Evolutionary conservation across 2,888 invertebrate species (phyloP), one percentile per base, ranked within the genome.

Genomic region (Epinotia nisella): DNA sequence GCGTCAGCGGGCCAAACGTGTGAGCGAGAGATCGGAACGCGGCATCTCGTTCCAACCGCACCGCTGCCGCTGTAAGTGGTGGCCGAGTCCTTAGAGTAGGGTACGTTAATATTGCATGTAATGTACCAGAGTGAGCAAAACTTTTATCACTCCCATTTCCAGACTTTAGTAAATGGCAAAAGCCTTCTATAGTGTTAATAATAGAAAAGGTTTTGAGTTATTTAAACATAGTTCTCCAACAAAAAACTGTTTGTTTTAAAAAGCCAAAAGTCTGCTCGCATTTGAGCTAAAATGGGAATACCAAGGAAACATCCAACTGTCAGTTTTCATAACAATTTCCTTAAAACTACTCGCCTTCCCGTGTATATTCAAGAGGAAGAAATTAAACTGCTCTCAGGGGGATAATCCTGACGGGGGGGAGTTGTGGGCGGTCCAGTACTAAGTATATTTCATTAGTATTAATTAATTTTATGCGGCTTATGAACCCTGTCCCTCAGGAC

Each of bases 381-480:
- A 84, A 85, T 87, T 84, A 85, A 84, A 85, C 80, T 77, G 79
- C 79, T 76, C 81, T 79, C 76, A 56, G 59, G 75, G 75, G 79
- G 82, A 81, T 86, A 78, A 85, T 83, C 82, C 79, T 59, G 62
- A 70, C 70, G 70, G 76, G 60, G 35, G 68, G 64, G 71, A 70
- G 67, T 66, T 64, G 68, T 62, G 53, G 45, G 55, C 60, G 61
- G 74, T 74, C 75, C 74, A 78, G 79, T 77, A 78, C 79, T 79
- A 82, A 82, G 81, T 81, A 83, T 77, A 81, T 76, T 84, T 83
- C 79, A 85, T 84, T 83, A 82, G 83, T 81, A 83, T 84, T 85
- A 85, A 87, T 87, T 86, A 86, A 87, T 85, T 84, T 83, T 77
- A 78, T 78, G 78, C 76, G 82, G 82, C 79, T 83, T 80, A 82